phyloP scores from a whole-genome alignment of 2,113 vertebrate genomes.

The Pseudorectes ferrugineus region DNA sequence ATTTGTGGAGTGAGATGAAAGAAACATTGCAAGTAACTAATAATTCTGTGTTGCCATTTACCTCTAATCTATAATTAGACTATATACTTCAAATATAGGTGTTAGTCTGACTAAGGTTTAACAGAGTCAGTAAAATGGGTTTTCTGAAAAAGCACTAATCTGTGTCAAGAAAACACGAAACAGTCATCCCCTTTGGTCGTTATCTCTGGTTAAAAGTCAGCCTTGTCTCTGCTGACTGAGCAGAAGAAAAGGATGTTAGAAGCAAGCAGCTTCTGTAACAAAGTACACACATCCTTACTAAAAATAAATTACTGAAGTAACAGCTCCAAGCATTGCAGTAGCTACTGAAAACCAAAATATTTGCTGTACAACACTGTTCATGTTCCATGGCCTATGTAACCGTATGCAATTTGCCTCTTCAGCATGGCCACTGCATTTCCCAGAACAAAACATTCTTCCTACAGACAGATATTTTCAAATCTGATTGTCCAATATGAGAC shows the following conservation, averaged over 20 bases:
- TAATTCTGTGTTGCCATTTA: neutral
- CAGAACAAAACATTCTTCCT: neutral
- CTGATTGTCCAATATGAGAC: neutral
- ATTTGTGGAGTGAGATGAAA: conserved; percentile 28
- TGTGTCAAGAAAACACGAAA: conserved; percentile 1
- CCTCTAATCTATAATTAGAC: conserved; percentile 35
- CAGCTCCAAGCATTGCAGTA: neutral
- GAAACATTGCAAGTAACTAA: conserved; percentile 32
- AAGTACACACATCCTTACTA: neutral
- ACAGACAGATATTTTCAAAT: neutral
- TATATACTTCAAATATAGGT: conserved; percentile 44
- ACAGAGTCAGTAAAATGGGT: neutral
- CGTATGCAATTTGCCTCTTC: neutral
- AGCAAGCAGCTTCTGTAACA: neutral
- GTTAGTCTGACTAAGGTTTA: conserved; percentile 23
- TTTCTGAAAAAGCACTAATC: neutral
- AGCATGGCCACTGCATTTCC: neutral
- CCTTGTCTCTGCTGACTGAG: neutral
- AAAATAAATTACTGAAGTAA: conserved; percentile 26
- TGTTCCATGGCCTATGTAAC: neutral
- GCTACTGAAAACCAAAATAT: neutral
- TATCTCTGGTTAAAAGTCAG: neutral
- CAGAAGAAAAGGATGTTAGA: neutral
- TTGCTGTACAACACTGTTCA: neutral
- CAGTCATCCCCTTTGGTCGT: neutral